Conservation (phyloP, 2,888 invertebrate genomes). For the Isotomurus palustris region DNA sequence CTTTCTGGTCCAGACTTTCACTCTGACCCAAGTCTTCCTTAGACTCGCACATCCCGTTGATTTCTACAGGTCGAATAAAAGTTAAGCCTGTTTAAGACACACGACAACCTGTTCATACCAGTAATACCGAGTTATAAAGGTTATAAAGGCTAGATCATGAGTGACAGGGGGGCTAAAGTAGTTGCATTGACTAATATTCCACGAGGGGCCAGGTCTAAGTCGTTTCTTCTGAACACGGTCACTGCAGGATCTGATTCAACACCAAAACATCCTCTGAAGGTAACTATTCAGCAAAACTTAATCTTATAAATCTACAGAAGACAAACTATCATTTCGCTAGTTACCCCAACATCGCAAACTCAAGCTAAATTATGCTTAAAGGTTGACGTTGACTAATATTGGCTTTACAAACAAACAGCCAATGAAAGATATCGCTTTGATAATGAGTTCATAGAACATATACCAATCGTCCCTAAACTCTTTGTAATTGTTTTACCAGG, state of each 20-base stretch:
- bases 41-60: too few species aligned
- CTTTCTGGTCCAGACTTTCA: not conserved
- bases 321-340: too few species aligned
- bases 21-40: not conserved
- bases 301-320: too few species aligned
- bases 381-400: too few species aligned
- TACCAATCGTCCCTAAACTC: not conserved
- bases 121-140: too few species aligned
- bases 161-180: conserved; percentile 15
- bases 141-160: conserved; percentile 8
- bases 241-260: not conserved
- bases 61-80: too few species aligned
- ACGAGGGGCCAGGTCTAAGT: conserved; percentile 30
- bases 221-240: conserved; percentile 15
- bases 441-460: too few species aligned
- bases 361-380: too few species aligned
- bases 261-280: conserved; percentile 22
- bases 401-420: too few species aligned
- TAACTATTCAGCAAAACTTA: too few species aligned
- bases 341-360: too few species aligned
- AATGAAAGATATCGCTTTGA: too few species aligned
- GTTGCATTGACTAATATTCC: conserved; percentile 38
- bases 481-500: conserved; percentile 17
- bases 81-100: not conserved
- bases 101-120: not conserved